Base-by-base conservation (phyloP, 1,140 invertebrate genomes). In the Akabosia matsudoensis region DNA sequence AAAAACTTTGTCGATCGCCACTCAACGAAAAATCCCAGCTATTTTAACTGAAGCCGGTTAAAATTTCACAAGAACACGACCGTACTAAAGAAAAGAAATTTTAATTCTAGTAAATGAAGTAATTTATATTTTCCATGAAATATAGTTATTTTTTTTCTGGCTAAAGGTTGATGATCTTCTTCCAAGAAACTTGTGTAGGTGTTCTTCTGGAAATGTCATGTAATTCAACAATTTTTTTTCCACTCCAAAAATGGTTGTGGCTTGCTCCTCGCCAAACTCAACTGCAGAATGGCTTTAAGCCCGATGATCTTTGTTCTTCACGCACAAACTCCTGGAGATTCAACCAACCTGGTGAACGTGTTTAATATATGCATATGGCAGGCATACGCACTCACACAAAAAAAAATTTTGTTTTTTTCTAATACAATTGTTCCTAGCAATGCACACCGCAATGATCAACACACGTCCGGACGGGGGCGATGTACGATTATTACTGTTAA, bases 401-500 rank as follows among this genome's bases (percentile, higher is more conserved):
- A 7, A 18, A 45, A 45, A 45, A 7, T 7, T 10, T 45, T 45
- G 37, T 45, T 45, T 56, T 56, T 10, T 56, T 13, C 3, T 22
- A 67, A 28, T n/a, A n/a, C n/a, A n/a, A n/a, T n/a, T n/a, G n/a
- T n/a, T n/a, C n/a, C n/a, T n/a, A n/a, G n/a, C n/a, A n/a, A n/a
- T n/a, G n/a, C n/a, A n/a, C 61, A 67, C 61, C 61, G 28, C 61
- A 67, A 67, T 31, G 61, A 67, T 30, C 61, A 67, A 67, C 61
- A 67, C 61, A 67, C 61, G 61, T 67, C 61, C 61, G 61, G 61
- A 67, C 61, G 61, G 61, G 61, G 61, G 61, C 61, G 61, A 67
- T 67, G 61, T 67, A 67, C 61, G 61, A 67, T 67, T 67, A 67
- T 67, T 67, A 67, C 61, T 67, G 61, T 67, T 67, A 67, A 67